Evolutionary conservation across 2,797 vertebrate species (phyloP).

Genomic region (Gymnoscopelus microlampas): DNA sequence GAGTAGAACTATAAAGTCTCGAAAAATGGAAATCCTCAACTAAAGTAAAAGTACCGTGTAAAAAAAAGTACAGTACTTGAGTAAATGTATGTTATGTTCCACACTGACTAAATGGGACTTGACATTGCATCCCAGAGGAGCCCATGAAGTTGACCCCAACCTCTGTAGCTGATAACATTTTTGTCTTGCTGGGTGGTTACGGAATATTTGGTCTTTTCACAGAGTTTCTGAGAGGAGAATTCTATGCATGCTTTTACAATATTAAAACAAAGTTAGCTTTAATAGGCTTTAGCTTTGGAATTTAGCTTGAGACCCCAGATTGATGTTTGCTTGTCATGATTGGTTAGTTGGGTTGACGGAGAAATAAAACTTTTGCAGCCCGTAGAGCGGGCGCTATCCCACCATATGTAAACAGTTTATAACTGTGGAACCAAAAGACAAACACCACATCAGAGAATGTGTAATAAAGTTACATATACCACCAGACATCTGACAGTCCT

Average conservation of each 20-base stretch:
- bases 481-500: constrained; percentile 23
- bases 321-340: neutral
- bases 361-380: neutral
- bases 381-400: too few relatives aligned
- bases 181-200: neutral
- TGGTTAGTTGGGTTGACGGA: neutral
- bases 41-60: too few relatives aligned
- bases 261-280: neutral
- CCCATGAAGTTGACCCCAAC: neutral
- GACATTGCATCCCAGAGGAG: too few relatives aligned
- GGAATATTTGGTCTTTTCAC: neutral
- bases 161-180: neutral
- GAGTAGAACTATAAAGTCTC: too few relatives aligned
- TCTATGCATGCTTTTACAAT: neutral
- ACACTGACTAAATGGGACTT: too few relatives aligned
- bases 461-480: constrained; percentile 22
- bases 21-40: too few relatives aligned
- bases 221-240: neutral
- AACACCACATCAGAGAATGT: constrained; percentile 22
- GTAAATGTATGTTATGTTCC: too few relatives aligned
- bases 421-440: constrained; percentile 22
- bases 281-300: too few relatives aligned
- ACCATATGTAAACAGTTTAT: constrained; percentile 44
- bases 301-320: neutral
- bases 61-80: too few relatives aligned